Conservation (phyloP, 2,113 vertebrate genomes). For the Eidolon helvum region DNA sequence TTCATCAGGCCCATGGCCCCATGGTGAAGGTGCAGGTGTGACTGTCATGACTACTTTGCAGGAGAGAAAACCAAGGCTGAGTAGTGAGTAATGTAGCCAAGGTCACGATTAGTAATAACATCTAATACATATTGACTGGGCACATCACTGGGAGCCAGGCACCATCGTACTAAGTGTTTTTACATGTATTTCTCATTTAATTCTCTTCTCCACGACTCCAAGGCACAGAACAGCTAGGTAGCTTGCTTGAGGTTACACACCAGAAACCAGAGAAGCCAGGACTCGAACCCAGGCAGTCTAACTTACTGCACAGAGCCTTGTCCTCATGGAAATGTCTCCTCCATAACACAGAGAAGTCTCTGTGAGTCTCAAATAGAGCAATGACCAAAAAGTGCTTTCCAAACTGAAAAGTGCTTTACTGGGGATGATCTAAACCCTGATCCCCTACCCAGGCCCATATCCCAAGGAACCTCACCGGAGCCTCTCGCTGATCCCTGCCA, state of each 20-base stretch:
- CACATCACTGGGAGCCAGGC: background rate
- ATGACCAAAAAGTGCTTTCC: background rate
- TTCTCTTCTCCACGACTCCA: background rate
- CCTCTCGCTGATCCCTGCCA: constrained; percentile 94
- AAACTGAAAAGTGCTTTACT: too few species aligned
- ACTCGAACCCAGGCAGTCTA: background rate
- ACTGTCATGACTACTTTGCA: background rate
- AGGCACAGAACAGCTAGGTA: background rate
- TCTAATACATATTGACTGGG: accelerated
- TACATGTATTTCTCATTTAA: background rate
- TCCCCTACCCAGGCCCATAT: background rate
- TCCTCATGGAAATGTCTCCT: background rate
- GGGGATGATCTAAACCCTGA: background rate
- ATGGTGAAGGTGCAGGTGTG: background rate
- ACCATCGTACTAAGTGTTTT: background rate
- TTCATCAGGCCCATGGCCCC: background rate
- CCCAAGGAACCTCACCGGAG: constrained; percentile 87
- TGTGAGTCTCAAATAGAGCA: background rate
- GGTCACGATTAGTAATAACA: background rate
- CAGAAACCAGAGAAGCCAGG: background rate
- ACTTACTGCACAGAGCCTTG: background rate
- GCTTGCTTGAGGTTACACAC: background rate
- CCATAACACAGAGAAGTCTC: background rate
- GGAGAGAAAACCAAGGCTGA: background rate
- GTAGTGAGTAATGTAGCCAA: background rate